phyloP scores from a whole-genome alignment of 1,140 invertebrate species.

The Rhopalosiphum padi region DNA sequence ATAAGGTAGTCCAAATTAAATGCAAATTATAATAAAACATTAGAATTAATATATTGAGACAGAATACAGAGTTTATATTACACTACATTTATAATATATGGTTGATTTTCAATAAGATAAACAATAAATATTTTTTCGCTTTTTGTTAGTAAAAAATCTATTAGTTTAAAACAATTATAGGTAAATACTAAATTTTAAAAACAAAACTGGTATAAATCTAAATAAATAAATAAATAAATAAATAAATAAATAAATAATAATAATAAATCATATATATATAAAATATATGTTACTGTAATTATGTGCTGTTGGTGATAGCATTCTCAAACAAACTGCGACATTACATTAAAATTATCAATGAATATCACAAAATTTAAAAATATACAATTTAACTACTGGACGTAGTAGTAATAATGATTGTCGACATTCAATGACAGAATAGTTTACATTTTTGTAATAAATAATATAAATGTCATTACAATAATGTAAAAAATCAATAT shows the following conservation, averaged over 20 bases:
- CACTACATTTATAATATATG: background rate
- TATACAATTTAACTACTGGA: background rate
- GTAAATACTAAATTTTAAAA: constrained; percentile 15
- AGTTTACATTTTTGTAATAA: background rate
- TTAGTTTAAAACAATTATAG: background rate
- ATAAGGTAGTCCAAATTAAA: background rate
- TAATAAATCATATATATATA: background rate
- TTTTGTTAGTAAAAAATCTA: background rate
- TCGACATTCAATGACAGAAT: background rate
- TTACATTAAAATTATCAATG: background rate
- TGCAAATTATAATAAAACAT: background rate
- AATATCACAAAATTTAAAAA: background rate
- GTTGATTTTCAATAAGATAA: background rate
- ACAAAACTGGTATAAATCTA: constrained; percentile 2
- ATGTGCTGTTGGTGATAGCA: background rate
- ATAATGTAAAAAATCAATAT: background rate
- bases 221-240: background rate
- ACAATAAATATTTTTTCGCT: background rate
- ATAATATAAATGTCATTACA: background rate
- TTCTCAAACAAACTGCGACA: background rate
- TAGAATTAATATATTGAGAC: constrained; percentile 18
- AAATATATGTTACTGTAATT: background rate
- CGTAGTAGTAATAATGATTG: background rate
- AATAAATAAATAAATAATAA: background rate
- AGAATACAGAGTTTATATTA: background rate